phyloP scores from a whole-genome alignment of 30 jellyfish, hydroid and myxozoan species.

The Aurelia sp. region DNA sequence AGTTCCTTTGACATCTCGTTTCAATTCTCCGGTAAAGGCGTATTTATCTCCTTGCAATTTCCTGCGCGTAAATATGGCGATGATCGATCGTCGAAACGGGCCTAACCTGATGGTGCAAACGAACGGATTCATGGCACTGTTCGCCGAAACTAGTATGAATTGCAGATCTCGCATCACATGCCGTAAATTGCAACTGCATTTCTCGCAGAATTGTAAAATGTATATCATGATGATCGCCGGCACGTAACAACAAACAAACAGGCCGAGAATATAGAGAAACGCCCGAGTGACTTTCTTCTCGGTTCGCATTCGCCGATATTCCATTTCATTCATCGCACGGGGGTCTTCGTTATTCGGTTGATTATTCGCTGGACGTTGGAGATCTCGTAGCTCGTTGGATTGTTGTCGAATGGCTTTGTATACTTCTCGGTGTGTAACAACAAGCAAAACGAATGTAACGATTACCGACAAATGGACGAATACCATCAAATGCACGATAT shows the following conservation, averaged over 20 bases:
- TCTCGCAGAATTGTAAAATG: slow-evolving; percentile 75
- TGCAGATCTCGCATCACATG: slow-evolving; percentile 84
- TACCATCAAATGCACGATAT: slow-evolving; percentile 67
- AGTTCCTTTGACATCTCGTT: not conserved
- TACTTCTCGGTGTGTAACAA: slow-evolving; percentile 64
- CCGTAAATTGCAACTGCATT: slow-evolving; percentile 72
- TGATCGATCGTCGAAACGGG: slow-evolving; percentile 66
- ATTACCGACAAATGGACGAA: slow-evolving; percentile 68
- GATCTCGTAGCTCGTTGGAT: slow-evolving; percentile 15
- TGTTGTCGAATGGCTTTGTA: slow-evolving; percentile 47
- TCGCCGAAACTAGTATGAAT: slow-evolving; percentile 71
- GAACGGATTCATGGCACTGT: slow-evolving; percentile 89
- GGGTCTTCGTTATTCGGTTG: not conserved
- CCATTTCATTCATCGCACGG: slow-evolving; percentile 13
- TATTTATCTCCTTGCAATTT: not conserved
- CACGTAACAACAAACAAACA: slow-evolving; percentile 64
- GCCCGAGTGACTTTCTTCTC: slow-evolving; percentile 87
- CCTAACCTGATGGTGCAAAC: slow-evolving; percentile 77
- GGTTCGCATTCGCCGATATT: slow-evolving; percentile 43
- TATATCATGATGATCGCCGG: slow-evolving; percentile 85
- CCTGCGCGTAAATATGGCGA: slow-evolving; percentile 31
- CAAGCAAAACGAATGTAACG: slow-evolving; percentile 34
- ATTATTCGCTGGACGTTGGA: not conserved
- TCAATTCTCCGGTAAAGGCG: not conserved
- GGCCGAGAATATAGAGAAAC: slow-evolving; percentile 68